Evolutionary conservation across 2,797 vertebrate species (phyloP).

Genomic region (Coregonus sp.): DNA sequence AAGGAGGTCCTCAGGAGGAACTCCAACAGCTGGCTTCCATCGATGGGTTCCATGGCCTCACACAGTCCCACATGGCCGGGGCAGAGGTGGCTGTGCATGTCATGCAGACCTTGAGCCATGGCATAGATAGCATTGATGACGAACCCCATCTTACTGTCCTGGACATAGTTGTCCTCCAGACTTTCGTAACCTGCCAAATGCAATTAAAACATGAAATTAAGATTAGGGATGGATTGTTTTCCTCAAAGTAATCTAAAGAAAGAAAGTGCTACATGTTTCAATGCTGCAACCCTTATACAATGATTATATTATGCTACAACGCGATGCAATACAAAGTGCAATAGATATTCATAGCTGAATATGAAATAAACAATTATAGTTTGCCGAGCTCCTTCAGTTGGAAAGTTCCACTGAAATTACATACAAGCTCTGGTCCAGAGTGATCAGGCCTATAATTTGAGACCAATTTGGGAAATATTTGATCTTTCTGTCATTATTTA

Average conservation of each 20-base stretch:
- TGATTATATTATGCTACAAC: conserved; percentile 27
- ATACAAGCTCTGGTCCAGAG: no score
- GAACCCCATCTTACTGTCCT: conserved; percentile 99
- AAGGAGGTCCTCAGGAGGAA: conserved; percentile 93
- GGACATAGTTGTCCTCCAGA: conserved; percentile 96
- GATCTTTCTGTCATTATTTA: no score
- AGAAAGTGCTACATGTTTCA: conserved; percentile 12
- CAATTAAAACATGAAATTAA: conserved; percentile 1
- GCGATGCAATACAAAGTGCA: conserved; percentile 6
- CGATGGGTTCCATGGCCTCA: conserved; percentile 91
- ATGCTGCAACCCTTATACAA: conserved; percentile 56
- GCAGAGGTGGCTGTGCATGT: conserved; percentile 90
- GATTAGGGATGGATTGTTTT: conserved; percentile 11
- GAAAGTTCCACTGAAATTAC: no score
- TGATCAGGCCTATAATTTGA: no score
- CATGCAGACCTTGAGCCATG: conserved; percentile 95
- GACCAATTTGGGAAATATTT: no score
- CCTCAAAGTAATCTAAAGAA: not conserved
- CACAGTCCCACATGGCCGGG: conserved; percentile 86
- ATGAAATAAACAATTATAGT: conserved; percentile 17
- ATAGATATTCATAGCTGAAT: conserved; percentile 10
- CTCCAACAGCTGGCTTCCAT: conserved; percentile 91
- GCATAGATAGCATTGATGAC: conserved; percentile 98
- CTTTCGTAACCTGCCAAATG: conserved; percentile 87
- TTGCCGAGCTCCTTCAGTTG: not conserved